Percentiles rank a stretch among this genome's conserved stretches.
phyloP scores from a whole-genome alignment of 2,797 vertebrate genomes.

The Acanthurus tractus region DNA sequence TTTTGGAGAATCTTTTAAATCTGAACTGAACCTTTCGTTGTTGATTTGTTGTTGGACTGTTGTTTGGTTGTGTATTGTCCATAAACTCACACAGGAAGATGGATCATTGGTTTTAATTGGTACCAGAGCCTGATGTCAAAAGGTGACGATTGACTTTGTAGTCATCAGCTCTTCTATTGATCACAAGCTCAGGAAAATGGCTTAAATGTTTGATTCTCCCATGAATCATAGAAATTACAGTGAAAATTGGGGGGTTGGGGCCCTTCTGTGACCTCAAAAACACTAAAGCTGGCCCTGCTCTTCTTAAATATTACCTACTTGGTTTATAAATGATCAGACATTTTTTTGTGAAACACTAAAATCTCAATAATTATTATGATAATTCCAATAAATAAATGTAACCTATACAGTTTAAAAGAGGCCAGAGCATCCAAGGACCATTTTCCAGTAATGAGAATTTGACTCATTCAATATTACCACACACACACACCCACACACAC shows the following conservation, averaged over 20 bases:
- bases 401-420: neutral
- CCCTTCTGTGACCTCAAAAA: too few species aligned
- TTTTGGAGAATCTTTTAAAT: neutral
- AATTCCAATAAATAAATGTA: neutral
- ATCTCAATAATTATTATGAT: neutral
- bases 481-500: neutral
- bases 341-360: neutral
- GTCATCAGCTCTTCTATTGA: neutral
- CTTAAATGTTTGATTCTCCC: too few species aligned
- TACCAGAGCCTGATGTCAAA: neutral
- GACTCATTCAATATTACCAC: neutral
- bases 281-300: neutral
- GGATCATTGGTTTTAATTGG: neutral
- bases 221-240: neutral
- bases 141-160: neutral
- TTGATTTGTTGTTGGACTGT: neutral
- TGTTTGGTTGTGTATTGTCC: neutral
- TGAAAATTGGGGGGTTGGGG: neutral
- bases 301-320: too few species aligned
- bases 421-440: neutral
- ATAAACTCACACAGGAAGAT: neutral
- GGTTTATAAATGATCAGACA: neutral
- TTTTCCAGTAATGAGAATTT: neutral
- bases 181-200: neutral
- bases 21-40: neutral